phyloP scores from a whole-genome alignment of 2,888 invertebrate species.

The Lamellibrachia columna region DNA sequence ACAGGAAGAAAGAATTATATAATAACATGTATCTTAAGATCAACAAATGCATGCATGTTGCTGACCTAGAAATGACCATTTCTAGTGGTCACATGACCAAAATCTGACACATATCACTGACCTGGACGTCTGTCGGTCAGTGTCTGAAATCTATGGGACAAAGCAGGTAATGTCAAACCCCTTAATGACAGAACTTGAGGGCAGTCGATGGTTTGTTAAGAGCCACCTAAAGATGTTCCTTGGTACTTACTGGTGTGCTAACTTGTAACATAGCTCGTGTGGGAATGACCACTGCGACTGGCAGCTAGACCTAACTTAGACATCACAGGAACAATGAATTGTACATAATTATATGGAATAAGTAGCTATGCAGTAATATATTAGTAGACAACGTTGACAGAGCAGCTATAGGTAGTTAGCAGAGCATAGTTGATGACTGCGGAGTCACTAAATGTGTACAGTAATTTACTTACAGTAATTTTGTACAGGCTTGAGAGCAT shows the following conservation, averaged over 20 bases:
- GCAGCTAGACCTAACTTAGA: not conserved
- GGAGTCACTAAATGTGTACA: constrained; percentile 5
- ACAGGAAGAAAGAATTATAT: not conserved
- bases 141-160: not conserved
- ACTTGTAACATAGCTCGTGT: not conserved
- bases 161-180: not conserved
- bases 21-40: not conserved
- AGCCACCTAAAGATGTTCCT: not conserved
- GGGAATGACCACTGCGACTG: not conserved
- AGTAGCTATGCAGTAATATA: not conserved
- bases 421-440: not conserved
- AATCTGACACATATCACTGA: not conserved
- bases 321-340: not conserved
- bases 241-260: not conserved
- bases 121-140: not conserved
- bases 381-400: not conserved
- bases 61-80: not conserved
- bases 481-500: not conserved
- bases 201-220: not conserved
- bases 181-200: not conserved
- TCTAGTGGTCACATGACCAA: not conserved
- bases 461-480: constrained; percentile 9
- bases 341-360: not conserved
- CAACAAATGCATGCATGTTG: not conserved
- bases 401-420: constrained; percentile 1